A percentile compares a stretch with the other conserved stretches of the same genome.
phyloP scores from a whole-genome alignment of 2,797 vertebrate genomes.

The Pachyuromys duprasi region DNA sequence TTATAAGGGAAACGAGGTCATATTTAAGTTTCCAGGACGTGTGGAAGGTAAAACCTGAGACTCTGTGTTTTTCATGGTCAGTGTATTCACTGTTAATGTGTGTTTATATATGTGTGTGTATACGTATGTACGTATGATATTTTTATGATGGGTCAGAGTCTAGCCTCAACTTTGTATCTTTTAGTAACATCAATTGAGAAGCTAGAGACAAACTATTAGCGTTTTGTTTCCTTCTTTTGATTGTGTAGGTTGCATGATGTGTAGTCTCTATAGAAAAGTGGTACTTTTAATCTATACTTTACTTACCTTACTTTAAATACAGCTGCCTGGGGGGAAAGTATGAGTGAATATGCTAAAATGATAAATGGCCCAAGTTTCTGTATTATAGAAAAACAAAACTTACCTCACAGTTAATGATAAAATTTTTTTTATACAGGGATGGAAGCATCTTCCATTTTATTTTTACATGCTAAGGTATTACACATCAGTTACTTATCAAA shows the following conservation, averaged over 20 bases:
- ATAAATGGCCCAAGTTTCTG: background rate
- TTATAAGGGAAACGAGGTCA: background rate
- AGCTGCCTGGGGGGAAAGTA: background rate
- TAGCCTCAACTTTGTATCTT: background rate
- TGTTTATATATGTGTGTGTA: too few species aligned
- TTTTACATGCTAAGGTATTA: background rate
- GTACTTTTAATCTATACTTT: background rate
- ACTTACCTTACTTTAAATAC: background rate
- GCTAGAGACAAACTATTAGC: background rate
- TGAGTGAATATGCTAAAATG: background rate
- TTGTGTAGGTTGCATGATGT: background rate
- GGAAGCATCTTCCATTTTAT: background rate
- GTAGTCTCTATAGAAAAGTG: background rate
- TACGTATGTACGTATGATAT: too few species aligned
- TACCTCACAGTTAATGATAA: background rate
- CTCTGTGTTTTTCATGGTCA: background rate
- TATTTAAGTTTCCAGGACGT: background rate
- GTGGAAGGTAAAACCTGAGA: too few species aligned
- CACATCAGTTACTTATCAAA: background rate
- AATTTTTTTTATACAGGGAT: background rate
- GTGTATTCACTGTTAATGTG: background rate
- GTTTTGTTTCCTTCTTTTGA: background rate
- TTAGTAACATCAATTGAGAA: background rate
- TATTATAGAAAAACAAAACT: constrained; percentile 9
- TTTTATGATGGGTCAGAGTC: background rate